Evolutionary conservation across 2,888 invertebrate genomes (phyloP).

Genomic region (Drosophila buzzatii): DNA sequence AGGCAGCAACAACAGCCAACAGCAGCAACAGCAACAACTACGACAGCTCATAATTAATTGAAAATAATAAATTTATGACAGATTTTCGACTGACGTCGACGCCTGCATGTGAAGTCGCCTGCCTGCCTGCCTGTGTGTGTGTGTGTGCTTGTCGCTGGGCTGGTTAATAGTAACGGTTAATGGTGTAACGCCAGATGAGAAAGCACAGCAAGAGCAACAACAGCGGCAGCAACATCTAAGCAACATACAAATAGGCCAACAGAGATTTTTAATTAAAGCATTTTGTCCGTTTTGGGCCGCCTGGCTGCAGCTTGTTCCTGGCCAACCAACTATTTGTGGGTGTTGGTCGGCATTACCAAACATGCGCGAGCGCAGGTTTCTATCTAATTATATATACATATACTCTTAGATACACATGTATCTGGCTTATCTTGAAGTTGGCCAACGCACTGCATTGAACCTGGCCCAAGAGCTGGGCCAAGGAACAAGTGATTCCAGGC

Average conservation of each 20-base stretch:
- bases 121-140: slow-evolving; percentile 1
- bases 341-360: slow-evolving; percentile 50
- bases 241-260: slow-evolving; percentile 71
- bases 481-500: slow-evolving; percentile 35
- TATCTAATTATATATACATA: background rate
- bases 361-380: slow-evolving; percentile 33
- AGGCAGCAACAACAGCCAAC: slow-evolving; percentile 30
- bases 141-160: slow-evolving; percentile 37
- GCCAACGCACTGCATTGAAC: slow-evolving; percentile 51
- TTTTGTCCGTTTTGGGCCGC: slow-evolving; percentile 56
- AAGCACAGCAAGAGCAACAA: slow-evolving; percentile 7
- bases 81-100: slow-evolving; percentile 65
- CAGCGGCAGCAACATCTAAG: slow-evolving; percentile 34
- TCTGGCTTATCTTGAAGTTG: slow-evolving; percentile 34
- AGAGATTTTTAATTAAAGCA: slow-evolving; percentile 77
- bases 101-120: slow-evolving; percentile 41
- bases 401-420: slow-evolving; percentile 1
- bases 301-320: slow-evolving; percentile 39
- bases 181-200: slow-evolving; percentile 65
- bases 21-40: slow-evolving; percentile 32
- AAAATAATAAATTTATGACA: slow-evolving; percentile 81
- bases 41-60: slow-evolving; percentile 69
- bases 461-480: slow-evolving; percentile 32
- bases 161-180: slow-evolving; percentile 74
- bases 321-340: slow-evolving; percentile 51